phyloP scores from a whole-genome alignment of 2,888 invertebrate species.

The Dusona sp. region DNA sequence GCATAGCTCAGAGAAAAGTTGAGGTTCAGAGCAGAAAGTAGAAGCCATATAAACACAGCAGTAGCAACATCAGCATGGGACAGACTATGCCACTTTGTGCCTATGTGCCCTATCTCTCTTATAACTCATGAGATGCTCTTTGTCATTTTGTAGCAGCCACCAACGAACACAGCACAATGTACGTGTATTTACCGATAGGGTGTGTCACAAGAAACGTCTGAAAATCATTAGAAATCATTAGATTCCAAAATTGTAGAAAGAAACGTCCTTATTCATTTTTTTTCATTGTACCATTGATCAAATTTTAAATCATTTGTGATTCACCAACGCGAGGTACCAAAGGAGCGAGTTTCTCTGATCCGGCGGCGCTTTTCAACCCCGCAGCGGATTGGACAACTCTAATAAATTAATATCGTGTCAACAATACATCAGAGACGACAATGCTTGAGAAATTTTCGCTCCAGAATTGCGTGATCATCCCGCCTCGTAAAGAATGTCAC shows the following conservation, averaged over 20 bases:
- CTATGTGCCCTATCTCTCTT: slow-evolving; percentile 49
- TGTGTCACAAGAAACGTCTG: background rate
- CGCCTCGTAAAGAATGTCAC: background rate
- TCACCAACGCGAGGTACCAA: background rate
- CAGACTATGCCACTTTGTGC: slow-evolving; percentile 17
- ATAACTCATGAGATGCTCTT: slow-evolving; percentile 45
- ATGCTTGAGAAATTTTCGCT: background rate
- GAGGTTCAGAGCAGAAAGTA: slow-evolving; percentile 22
- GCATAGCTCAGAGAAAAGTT: slow-evolving; percentile 12
- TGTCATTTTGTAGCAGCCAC: slow-evolving; percentile 2
- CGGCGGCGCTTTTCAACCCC: no score
- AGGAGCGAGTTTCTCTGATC: no score
- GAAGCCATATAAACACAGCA: slow-evolving; percentile 23
- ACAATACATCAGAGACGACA: background rate
- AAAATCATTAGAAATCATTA: background rate
- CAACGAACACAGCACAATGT: background rate
- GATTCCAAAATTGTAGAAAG: background rate
- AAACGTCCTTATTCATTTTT: background rate
- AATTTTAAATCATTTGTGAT: background rate
- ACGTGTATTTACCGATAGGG: background rate
- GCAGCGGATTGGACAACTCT: background rate
- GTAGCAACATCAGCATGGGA: slow-evolving; percentile 42
- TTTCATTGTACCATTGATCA: background rate
- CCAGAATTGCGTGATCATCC: background rate
- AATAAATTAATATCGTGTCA: background rate